phyloP scores from a whole-genome alignment of 2,888 invertebrate species.

The Dryobota labecula region DNA sequence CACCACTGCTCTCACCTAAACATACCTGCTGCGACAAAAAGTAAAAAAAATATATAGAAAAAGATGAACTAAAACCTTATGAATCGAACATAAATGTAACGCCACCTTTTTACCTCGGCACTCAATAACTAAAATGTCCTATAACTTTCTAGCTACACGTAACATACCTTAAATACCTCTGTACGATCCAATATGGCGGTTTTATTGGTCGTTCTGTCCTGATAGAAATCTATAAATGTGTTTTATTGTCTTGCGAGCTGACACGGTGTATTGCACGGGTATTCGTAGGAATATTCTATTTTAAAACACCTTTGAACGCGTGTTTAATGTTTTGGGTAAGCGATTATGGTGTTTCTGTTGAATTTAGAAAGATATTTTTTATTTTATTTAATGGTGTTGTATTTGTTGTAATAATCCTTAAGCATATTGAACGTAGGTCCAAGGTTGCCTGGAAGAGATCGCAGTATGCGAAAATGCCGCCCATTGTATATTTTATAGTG shows the following conservation, averaged over 20 bases:
- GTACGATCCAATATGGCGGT: conserved; percentile 51
- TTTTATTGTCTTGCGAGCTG: conserved; percentile 65
- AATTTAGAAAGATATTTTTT: no score
- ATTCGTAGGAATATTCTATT: conserved; percentile 42
- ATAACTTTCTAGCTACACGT: conserved; percentile 40
- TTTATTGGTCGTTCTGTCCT: conserved; percentile 64
- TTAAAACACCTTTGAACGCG: conserved; percentile 45
- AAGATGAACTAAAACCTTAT: neutral
- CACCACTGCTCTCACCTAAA: no score
- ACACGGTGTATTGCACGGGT: conserved; percentile 53
- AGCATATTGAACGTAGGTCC: no score
- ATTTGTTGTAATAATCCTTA: neutral
- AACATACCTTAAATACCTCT: conserved; percentile 61
- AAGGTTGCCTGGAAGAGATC: no score
- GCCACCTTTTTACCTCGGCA: conserved; percentile 33
- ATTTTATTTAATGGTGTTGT: neutral
- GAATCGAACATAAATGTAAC: conserved; percentile 16
- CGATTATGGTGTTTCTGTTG: neutral
- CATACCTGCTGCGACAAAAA: neutral
- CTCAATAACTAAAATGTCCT: conserved; percentile 52
- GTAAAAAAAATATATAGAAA: neutral
- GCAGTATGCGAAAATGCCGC: no score
- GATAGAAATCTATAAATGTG: conserved; percentile 68
- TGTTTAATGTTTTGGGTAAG: neutral
- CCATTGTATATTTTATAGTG: no score